Evolutionary conservation across 2,113 vertebrate genomes (phyloP).

Genomic region (Camelus dromedarius): DNA sequence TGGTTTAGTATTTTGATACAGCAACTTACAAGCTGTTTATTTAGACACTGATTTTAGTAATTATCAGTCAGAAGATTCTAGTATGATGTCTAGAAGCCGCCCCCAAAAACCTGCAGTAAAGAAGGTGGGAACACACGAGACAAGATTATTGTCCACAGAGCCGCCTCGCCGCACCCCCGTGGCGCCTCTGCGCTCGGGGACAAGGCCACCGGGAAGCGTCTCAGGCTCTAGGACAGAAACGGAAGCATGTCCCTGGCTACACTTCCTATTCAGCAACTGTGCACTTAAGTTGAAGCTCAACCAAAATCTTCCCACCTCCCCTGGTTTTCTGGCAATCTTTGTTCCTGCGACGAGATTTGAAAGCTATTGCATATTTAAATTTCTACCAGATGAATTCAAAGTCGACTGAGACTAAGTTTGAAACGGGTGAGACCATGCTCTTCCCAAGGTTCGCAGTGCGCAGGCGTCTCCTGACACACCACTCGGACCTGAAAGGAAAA

Average conservation of each 20-base stretch:
- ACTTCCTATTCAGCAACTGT: neutral
- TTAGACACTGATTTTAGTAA: neutral
- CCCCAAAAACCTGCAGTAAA: neutral
- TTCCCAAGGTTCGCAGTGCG: neutral
- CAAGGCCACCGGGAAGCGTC: too few species aligned
- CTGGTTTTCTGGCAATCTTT: neutral
- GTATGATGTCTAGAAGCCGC: neutral
- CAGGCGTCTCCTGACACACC: neutral
- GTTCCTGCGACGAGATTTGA: neutral
- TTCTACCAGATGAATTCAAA: neutral
- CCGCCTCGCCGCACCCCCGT: too few species aligned
- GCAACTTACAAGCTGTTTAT: neutral
- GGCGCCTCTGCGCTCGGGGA: too few species aligned
- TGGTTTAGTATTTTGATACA: neutral
- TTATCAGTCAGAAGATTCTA: neutral
- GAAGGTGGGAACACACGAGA: too few species aligned
- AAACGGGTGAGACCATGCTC: neutral
- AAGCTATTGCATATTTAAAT: neutral
- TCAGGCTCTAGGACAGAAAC: neutral
- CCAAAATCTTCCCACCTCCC: neutral
- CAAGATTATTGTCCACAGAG: too few species aligned
- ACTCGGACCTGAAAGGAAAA: neutral
- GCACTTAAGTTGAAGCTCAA: neutral
- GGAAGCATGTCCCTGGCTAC: neutral
- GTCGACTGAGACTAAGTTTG: neutral